Conservation (phyloP, 2,797 vertebrate species). For the Allobates femoralis region DNA sequence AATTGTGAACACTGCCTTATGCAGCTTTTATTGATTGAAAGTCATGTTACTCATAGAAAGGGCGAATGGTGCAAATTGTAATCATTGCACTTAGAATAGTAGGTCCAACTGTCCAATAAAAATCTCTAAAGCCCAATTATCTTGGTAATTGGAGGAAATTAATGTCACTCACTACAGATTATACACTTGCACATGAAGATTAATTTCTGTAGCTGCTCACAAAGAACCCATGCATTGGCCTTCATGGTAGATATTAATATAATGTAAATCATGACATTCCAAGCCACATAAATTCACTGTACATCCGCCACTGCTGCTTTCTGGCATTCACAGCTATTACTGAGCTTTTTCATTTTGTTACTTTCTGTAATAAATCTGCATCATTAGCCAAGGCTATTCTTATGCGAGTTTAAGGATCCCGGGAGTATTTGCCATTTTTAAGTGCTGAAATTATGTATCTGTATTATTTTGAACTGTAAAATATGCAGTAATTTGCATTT, state of each 20-base stretch:
- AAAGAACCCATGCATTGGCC: background rate
- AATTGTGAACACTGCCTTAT: background rate
- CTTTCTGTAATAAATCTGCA: slow-evolving; percentile 1
- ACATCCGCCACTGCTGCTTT: background rate
- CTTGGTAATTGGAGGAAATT: slow-evolving; percentile 12
- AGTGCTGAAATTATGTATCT: slow-evolving; percentile 31
- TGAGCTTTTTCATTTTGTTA: slow-evolving; percentile 23
- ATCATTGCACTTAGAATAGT: background rate
- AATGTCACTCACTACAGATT: slow-evolving; percentile 2
- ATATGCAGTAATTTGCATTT: background rate
- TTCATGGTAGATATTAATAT: slow-evolving; percentile 25
- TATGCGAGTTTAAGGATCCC: slow-evolving; percentile 3
- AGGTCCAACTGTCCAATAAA: background rate
- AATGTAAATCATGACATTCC: slow-evolving; percentile 21
- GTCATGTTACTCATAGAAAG: background rate
- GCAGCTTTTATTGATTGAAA: background rate
- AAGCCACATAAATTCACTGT: slow-evolving; percentile 12
- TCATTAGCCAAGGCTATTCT: background rate
- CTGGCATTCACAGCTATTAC: slow-evolving; percentile 16
- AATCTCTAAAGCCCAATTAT: slow-evolving; percentile 17
- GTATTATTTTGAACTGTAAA: slow-evolving; percentile 17
- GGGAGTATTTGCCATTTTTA: background rate
- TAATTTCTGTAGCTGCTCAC: background rate
- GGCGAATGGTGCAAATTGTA: background rate
- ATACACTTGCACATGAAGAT: background rate